Evolutionary conservation across 2,888 invertebrate species (phyloP), one percentile per base, ranked within the genome.

Genomic region (Melieria picta): DNA sequence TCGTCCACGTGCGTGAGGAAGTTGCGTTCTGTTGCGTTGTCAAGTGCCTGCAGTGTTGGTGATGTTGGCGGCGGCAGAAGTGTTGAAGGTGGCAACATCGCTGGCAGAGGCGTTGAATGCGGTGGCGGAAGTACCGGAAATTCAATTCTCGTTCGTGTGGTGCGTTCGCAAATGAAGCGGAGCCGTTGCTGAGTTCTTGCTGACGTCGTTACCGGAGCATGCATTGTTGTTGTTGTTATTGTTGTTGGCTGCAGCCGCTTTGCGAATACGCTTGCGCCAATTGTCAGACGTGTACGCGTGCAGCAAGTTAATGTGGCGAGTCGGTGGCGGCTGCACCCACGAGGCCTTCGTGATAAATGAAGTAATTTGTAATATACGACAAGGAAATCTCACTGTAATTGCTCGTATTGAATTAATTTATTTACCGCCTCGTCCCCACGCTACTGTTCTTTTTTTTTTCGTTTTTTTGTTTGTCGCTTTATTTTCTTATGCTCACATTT

Each of bases 1-100:
- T 30, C 2, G 30, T 30, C 30, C 30, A 30, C 30, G 30, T 77
- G 77, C 80, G 61, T 71, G 82, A 79, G 80, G 80, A 81, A 80
- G 81, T 69, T 62, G 46, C 60, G 42, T 16, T 13, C 16, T 56
- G 56, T 56, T 13, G 13, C 30, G 16, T 42, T 58, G 30, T 30
- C 30, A 30, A 30, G 30, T 30, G 30, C 30, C 30, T 30, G 30
- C 45, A 10, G 43, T 13, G 55, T 55, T 65, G 55, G 10, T 47
- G 13, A 50, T 48, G 58, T 0, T 58, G 57, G 61, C 16, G 13
- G 9, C 45, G 11, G 48, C n/a, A 52, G 60, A 42, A 7, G 50
- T 55, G 52, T 9, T 61, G 43, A n/a, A 11, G n/a, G 52, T n/a
- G 52, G 30, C n/a, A 2, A n/a, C 30, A 3, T 30, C 30, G 30